phyloP scores from a whole-genome alignment of 2,797 vertebrate species.

The Coccyzus lansbergi region DNA sequence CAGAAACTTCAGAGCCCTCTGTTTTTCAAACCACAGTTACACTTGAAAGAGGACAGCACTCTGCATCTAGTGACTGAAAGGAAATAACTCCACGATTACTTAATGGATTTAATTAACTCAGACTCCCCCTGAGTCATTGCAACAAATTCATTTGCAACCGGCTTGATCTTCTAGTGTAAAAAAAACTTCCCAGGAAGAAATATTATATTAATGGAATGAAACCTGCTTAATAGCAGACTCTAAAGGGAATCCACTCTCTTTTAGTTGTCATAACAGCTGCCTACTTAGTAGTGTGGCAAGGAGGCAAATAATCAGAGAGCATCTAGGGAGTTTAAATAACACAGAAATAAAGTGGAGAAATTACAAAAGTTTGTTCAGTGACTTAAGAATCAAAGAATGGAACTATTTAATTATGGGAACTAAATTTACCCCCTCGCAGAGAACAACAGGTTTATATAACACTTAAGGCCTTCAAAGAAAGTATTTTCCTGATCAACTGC shows the following conservation, averaged over 20 bases:
- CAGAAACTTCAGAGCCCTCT: constrained; percentile 35
- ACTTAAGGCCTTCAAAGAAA: neutral
- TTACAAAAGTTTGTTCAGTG: neutral
- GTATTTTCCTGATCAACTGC: neutral
- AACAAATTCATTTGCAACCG: constrained; percentile 44
- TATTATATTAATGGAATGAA: constrained; percentile 49
- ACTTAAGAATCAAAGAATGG: neutral
- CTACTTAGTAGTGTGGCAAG: neutral
- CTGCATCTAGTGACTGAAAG: constrained; percentile 35
- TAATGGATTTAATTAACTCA: constrained; percentile 62
- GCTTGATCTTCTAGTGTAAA: constrained; percentile 36
- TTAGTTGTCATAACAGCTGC: constrained; percentile 50
- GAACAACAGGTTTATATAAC: neutral
- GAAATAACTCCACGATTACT: constrained; percentile 50
- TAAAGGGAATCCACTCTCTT: constrained; percentile 50
- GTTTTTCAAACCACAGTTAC: neutral
- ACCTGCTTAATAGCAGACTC: constrained; percentile 60
- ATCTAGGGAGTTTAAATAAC: constrained; percentile 20
- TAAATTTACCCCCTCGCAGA: neutral
- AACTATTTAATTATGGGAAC: neutral
- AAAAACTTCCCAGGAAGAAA: constrained; percentile 52
- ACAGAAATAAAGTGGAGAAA: neutral
- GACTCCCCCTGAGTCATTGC: constrained; percentile 60
- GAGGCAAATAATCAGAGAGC: constrained; percentile 25
- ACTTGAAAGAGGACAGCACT: constrained; percentile 51